A percentile compares a stretch with the other conserved stretches of the same genome.
Evolutionary conservation across 2,113 vertebrate species (phyloP).

Genomic region (Garra rufa): DNA sequence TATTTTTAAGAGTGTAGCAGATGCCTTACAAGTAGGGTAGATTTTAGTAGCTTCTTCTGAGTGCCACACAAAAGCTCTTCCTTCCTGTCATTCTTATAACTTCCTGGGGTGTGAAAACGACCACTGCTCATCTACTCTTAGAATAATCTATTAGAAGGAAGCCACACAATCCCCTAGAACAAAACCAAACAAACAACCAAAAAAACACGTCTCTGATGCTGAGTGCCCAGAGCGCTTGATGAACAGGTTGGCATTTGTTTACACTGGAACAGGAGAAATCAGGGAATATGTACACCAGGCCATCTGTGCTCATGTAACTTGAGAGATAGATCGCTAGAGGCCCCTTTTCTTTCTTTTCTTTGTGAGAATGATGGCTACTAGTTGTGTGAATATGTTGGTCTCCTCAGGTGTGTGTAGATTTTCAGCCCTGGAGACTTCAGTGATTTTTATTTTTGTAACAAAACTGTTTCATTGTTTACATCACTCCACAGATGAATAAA

Average conservation of each 20-base stretch:
- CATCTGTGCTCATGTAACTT: slow-evolving; percentile 74
- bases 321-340: slow-evolving; percentile 61
- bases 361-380: neutral
- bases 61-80: slow-evolving; percentile 7
- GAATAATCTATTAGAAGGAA: slow-evolving; percentile 20
- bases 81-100: slow-evolving; percentile 47
- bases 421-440: neutral
- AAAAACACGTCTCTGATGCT: slow-evolving; percentile 40
- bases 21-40: slow-evolving; percentile 1
- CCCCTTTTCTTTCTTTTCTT: slow-evolving; percentile 27
- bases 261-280: slow-evolving; percentile 60
- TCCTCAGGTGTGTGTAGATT: slow-evolving; percentile 14
- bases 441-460: neutral
- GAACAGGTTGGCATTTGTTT: slow-evolving; percentile 56
- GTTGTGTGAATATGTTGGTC: neutral
- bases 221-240: slow-evolving; percentile 57
- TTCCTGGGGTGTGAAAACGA: slow-evolving; percentile 26
- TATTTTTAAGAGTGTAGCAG: no score
- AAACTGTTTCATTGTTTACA: neutral
- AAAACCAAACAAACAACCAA: neutral
- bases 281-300: slow-evolving; percentile 58
- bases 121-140: slow-evolving; percentile 22
- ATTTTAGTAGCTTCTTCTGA: slow-evolving; percentile 40
- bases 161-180: no score
- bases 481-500: neutral